These are phyloP conservation scores for Caenorhabditis sulstoni DNA, from an alignment of 2,888 invertebrate genomes.

Conservation along the genomic window DNA sequence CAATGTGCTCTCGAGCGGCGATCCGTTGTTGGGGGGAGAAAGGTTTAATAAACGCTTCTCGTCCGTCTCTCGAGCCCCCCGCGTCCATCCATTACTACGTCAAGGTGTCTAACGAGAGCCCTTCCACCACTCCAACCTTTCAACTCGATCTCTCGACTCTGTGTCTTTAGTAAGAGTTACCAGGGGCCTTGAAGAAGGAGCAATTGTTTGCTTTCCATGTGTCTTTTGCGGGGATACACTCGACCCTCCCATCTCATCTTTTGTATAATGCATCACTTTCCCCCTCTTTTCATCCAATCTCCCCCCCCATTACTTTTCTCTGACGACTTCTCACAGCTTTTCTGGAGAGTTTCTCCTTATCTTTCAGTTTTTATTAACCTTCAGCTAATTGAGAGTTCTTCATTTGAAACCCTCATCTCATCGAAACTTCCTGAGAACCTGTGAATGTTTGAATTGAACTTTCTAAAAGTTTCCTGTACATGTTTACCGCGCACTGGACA, in stretches of 20 bases:
- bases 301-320: too few species aligned
- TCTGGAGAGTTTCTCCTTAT: too few species aligned
- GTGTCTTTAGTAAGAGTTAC: slow-evolving; percentile 30
- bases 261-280: too few species aligned
- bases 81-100: slow-evolving; percentile 53
- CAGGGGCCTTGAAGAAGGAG: not conserved
- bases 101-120: slow-evolving; percentile 53
- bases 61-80: slow-evolving; percentile 19
- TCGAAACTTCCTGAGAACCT: too few species aligned
- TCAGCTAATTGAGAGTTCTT: too few species aligned
- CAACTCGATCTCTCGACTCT: slow-evolving; percentile 47
- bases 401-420: too few species aligned
- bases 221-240: slow-evolving; percentile 19
- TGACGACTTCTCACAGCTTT: too few species aligned
- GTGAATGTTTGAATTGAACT: too few species aligned
- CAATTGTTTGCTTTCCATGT: slow-evolving; percentile 46
- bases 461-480: slow-evolving; percentile 7
- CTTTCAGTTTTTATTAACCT: too few species aligned
- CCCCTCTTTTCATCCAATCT: too few species aligned
- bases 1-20: slow-evolving; percentile 7
- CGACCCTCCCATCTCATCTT: not conserved
- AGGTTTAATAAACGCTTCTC: slow-evolving; percentile 40
- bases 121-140: slow-evolving; percentile 40
- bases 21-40: not conserved
- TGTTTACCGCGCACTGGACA: slow-evolving; percentile 43